Conservation (phyloP, 1,140 invertebrate genomes). For the Drosophila pruinosa region DNA sequence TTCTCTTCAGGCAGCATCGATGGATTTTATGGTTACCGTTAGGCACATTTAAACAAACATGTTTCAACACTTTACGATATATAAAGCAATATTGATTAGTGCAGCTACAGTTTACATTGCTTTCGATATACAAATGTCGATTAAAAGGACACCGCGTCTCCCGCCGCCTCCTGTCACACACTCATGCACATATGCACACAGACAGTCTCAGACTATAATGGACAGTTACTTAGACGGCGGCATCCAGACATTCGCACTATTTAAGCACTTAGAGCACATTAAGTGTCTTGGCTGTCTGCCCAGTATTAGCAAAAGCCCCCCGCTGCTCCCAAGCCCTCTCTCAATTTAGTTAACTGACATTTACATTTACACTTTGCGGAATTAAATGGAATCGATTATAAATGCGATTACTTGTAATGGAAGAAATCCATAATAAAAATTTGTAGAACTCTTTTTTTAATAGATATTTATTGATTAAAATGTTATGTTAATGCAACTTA, state of each 20-base stretch:
- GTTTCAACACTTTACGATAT: not conserved
- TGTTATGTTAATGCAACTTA: not conserved
- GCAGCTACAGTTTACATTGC: not conserved
- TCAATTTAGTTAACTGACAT: constrained; percentile 44
- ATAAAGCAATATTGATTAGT: not conserved
- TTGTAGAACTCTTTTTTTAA: not conserved
- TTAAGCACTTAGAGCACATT: constrained; percentile 64
- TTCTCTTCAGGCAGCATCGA: constrained; percentile 28
- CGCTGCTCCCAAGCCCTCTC: not conserved
- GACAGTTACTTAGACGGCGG: constrained; percentile 24
- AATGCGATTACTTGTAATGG: not conserved
- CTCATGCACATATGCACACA: not conserved
- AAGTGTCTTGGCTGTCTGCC: constrained; percentile 56
- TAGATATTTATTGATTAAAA: not conserved
- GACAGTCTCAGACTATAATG: not conserved
- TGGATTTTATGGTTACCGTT: constrained; percentile 11
- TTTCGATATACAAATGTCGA: not conserved
- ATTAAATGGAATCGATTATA: constrained; percentile 51
- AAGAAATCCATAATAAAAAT: not conserved
- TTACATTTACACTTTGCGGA: constrained; percentile 47
- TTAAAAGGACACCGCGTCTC: not conserved
- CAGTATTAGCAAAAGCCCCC: not conserved
- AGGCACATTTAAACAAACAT: not conserved
- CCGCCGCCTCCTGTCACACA: not conserved
- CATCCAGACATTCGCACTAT: constrained; percentile 45